Evolutionary conservation across 2,888 invertebrate genomes (phyloP), one percentile per base, ranked within the genome.

Genomic region (Tromatobia lineatoria): DNA sequence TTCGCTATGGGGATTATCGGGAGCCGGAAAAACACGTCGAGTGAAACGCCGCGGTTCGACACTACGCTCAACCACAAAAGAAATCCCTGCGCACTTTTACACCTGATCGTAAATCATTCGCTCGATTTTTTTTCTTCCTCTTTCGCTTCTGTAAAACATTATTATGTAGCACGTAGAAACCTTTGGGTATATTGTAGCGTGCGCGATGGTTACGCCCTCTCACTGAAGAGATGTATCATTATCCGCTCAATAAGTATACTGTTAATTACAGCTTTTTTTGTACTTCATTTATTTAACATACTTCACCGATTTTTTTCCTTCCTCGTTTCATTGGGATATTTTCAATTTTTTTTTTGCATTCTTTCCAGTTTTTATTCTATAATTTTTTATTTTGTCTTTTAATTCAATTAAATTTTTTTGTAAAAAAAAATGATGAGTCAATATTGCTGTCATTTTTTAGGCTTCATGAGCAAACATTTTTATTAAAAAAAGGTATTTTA

Each of bases 191-290:
- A 54, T 71, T 11, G 29, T 80, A 38, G 82, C 83, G 80, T 80
- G 83, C 71, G 45, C 66, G 66, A 76, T 13, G 45, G 83, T 83
- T 80, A 80, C 80, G 83, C 83, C 71, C 71, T 34, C 76, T 29
- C 76, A 73, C 71, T 50, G 29, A 59, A 73, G 76, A 80, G 80
- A 76, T 67, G 70, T 70, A 71, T 83, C 80, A 83, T 83, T 80
- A 59, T 38, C 54, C 64, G 7, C 76, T 67, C 73, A 59, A 83
- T 80, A n/a, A 57, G 59, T 45, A 54, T 34, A 15, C 59, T 34
- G 7, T 34, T 18, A 34, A 34, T 70, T 67, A 57, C 34, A 45
- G 18, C n/a, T 15, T 47, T 73, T 47, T 73, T 61, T n/a, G 34
- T 47, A 47, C 66, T 54, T 54, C 20, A 47, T 76, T 45, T 25